Conservation (phyloP, 2,888 invertebrate species). For the Lepidonotus clava region DNA sequence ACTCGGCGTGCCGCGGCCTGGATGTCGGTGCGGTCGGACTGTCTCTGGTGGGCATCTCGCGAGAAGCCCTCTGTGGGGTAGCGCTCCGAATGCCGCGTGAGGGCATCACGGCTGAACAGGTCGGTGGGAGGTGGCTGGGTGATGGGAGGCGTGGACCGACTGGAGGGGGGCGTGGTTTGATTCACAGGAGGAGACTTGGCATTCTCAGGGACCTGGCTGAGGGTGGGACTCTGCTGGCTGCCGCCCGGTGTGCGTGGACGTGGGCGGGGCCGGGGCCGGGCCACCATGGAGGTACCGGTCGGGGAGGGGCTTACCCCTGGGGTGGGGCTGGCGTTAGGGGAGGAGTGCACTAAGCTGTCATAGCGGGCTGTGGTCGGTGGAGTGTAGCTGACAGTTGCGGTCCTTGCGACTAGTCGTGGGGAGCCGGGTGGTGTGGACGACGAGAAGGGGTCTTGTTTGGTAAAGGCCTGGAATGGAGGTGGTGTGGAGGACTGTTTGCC, state of each 20-base stretch:
- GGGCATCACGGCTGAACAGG: slow-evolving; percentile 24
- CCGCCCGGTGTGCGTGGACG: slow-evolving; percentile 51
- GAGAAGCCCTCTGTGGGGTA: slow-evolving; percentile 35
- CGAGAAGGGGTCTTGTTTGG: slow-evolving; percentile 7
- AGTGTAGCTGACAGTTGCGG: not conserved
- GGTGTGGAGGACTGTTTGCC: slow-evolving; percentile 2
- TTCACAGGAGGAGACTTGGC: not conserved
- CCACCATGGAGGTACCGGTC: slow-evolving; percentile 18
- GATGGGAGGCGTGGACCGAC: not conserved
- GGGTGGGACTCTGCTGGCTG: slow-evolving; percentile 1
- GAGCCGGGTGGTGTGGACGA: slow-evolving; percentile 26
- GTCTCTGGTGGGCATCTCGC: slow-evolving; percentile 20
- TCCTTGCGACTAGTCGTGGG: not conserved
- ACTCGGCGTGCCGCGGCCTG: slow-evolving; percentile 30
- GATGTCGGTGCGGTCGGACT: slow-evolving; percentile 32
- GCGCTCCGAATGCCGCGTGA: slow-evolving; percentile 25
- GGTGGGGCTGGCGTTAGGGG: slow-evolving; percentile 35
- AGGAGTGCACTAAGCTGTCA: slow-evolving; percentile 1
- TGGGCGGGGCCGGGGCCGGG: slow-evolving; percentile 49
- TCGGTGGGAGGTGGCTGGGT: not conserved
- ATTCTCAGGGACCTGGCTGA: slow-evolving; percentile 35
- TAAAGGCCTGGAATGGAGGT: slow-evolving; percentile 46
- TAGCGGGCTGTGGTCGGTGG: not conserved
- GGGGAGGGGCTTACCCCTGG: slow-evolving; percentile 27
- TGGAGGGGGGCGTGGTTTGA: slow-evolving; percentile 8